Base-by-base conservation (phyloP, 2,113 vertebrate genomes). In the Antennarius striatus region DNA sequence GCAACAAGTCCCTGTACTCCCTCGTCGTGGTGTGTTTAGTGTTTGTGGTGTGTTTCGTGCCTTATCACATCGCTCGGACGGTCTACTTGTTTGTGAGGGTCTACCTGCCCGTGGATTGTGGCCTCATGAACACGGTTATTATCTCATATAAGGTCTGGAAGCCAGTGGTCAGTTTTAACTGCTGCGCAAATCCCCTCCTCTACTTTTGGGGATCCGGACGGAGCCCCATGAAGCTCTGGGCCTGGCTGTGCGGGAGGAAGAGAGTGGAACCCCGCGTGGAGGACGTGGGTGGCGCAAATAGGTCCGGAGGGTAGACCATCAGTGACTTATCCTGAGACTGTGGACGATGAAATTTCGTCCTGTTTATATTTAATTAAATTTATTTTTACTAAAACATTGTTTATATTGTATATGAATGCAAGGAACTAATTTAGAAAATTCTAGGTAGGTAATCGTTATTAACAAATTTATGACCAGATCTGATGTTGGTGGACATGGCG, bases 11-110 rank as follows among this genome's bases (percentile, higher is more conserved):
- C 3, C 43, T 87, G 12, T 17, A 6, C 56, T 90, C 82, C 22
- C 63, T 90, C 7, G 3, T 86, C 30, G 36, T 79, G 0, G 65
- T 86, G 39, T 82, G 66, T 0, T 4, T 86, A 40, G 49, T 92
- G 67, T 92, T 91, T 2, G 13, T 82, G 0, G 15, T 88, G 46
- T 91, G 89, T 46, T 92, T 90, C 1, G 63, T 82, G 49, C 91
- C 91, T 2, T 92, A 88, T 68, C 88, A 89, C 30, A 1, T 88
- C 2, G 57, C 75, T 0, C 73, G 66, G 39, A 80, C 56, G 1
- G 57, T 84, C 8, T 89, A 89, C 75, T 29, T 91, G 28, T 65
- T 61, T 0, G 42, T 87, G 45, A 56, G 46, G 5, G 75, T 85
- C 15, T 63, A 88, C 10, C 4, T 43, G 28, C 17, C 61, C 3